Base-by-base conservation (phyloP, 2,797 vertebrate genomes). In the Buphagus erythrorhynchus region DNA sequence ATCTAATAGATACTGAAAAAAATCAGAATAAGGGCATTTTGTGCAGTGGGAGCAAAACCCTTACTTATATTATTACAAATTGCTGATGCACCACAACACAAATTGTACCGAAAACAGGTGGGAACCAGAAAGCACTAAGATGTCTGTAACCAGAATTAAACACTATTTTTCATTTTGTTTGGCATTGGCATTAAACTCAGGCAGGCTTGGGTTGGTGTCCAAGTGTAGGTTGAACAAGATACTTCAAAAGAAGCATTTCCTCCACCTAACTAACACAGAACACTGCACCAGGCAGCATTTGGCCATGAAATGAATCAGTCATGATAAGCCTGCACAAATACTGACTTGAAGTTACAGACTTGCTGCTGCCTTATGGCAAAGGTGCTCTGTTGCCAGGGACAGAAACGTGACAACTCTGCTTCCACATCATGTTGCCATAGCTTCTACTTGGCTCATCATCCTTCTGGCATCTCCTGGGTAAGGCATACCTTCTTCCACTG, bases 311-410 rank as follows among this genome's bases (percentile, higher is more conserved):
- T 48, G n/a, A 51, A 82, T 62, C 38, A 20, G 57, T 48, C 42
- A 12, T 2, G 82, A 80, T 77, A 90, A 91, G 11, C 25, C 36
- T 82, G 46, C 62, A 68, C 72, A 86, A 95, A 83, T 63, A 91
- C 7, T 91, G 80, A 86, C 89, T 20, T 61, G 36, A 62, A 85
- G 59, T 72, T 54, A 35, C 11, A 82, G 87, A 75, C 49, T 20
- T 49, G 49, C 29, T 88, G 72, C 80, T 83, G 57, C n/a, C 21
- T 83, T 52, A 80, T 45, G 65, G 72, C 74, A 83, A 82, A 90
- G 45, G 54, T 20, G 67, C 21, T 57, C 38, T 57, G 57, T 28
- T 94, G 78, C 55, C 68, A 91, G 20, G 33, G 40, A 45, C 17
- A 22, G 65, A 62, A 80, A 80, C 3, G 10, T 31, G 59, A 59